Percentiles rank a stretch among this genome's conserved stretches.
Evolutionary conservation across 2,888 invertebrate species (phyloP).

Genomic region (Philereme transversata): DNA sequence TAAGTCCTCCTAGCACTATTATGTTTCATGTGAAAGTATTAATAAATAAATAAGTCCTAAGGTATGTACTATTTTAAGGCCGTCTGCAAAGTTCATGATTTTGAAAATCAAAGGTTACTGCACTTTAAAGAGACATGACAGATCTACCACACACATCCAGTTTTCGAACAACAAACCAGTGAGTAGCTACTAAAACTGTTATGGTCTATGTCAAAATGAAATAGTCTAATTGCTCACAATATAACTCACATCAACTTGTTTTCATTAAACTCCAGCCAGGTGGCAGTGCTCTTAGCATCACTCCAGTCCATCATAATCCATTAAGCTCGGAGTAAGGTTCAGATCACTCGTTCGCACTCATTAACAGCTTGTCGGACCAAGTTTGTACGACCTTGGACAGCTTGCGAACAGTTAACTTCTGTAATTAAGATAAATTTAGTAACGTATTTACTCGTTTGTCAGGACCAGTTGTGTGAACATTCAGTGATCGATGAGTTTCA

Average conservation of each 20-base stretch:
- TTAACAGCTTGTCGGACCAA: constrained; percentile 24
- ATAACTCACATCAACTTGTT: constrained; percentile 12
- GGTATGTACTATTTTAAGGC: too few relatives aligned
- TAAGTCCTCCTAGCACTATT: too few relatives aligned
- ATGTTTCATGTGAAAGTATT: too few relatives aligned
- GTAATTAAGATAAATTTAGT: constrained; percentile 26
- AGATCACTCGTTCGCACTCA: constrained; percentile 26
- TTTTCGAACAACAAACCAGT: too few relatives aligned
- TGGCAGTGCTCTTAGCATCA: constrained; percentile 24
- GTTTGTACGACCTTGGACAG: constrained; percentile 27
- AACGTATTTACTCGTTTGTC: not conserved
- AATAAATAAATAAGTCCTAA: too few relatives aligned
- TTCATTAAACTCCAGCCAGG: constrained; percentile 18
- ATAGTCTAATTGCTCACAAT: not conserved
- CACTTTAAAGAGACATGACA: too few relatives aligned
- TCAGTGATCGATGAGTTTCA: constrained; percentile 24
- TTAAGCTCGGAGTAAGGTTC: constrained; percentile 28
- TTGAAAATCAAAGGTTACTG: too few relatives aligned
- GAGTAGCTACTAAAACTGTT: too few relatives aligned
- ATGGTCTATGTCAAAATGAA: constrained; percentile 2
- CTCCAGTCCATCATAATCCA: constrained; percentile 28
- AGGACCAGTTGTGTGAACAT: constrained; percentile 5
- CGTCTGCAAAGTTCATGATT: too few relatives aligned
- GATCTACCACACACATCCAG: too few relatives aligned
- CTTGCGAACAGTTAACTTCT: constrained; percentile 22